Conservation (phyloP, 2,888 invertebrate genomes). For the Disparrhopalites patrizii region DNA sequence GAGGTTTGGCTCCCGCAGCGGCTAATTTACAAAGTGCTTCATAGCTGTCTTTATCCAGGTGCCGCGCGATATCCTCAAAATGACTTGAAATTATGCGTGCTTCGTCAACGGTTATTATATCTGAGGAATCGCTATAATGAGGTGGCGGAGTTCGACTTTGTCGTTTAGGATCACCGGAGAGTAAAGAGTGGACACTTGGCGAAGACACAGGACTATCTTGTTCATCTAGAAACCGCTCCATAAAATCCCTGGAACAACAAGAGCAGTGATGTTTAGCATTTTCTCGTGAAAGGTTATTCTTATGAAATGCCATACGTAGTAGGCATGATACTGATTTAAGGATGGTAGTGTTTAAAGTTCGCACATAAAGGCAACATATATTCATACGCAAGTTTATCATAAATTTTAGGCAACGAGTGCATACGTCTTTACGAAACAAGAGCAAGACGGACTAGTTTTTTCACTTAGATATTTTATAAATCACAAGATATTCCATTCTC, state of each 20-base stretch:
- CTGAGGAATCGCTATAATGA: constrained; percentile 24
- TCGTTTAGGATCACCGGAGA: constrained; percentile 54
- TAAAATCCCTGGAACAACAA: constrained; percentile 64
- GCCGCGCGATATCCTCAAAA: constrained; percentile 47
- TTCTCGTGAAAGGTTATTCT: no score
- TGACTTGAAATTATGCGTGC: constrained; percentile 41
- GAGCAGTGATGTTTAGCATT: no score
- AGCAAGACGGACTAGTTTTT: no score
- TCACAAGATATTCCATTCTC: constrained; percentile 1
- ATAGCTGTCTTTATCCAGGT: constrained; percentile 46
- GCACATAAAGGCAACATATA: no score
- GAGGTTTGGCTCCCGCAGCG: constrained; percentile 29
- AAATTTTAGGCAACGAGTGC: no score
- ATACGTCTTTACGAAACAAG: no score
- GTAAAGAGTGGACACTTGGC: constrained; percentile 60
- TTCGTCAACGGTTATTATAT: constrained; percentile 23
- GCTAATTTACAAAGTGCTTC: constrained; percentile 47
- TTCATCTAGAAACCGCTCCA: constrained; percentile 87
- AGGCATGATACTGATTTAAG: no score
- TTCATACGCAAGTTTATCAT: no score
- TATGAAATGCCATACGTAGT: no score
- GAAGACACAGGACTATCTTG: constrained; percentile 66
- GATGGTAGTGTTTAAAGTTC: no score
- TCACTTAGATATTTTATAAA: background rate
- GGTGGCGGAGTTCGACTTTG: constrained; percentile 49